These are phyloP conservation scores for Coregonus ussuriensis DNA, from an alignment of 2,797 vertebrate genomes.

Conservation along the genomic window DNA sequence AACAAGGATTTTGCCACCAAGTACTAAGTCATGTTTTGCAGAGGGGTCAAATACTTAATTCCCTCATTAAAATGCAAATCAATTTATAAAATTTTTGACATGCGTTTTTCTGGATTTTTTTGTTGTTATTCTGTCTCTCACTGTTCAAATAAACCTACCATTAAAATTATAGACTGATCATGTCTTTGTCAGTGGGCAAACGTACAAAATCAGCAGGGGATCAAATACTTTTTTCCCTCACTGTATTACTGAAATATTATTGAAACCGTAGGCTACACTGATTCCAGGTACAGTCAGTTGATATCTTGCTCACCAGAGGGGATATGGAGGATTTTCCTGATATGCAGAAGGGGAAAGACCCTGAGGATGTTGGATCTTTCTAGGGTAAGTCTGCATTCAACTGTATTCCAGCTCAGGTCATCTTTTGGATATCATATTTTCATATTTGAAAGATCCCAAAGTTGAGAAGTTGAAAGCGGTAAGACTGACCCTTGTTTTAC, in stretches of 20 bases:
- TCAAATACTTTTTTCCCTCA: no score
- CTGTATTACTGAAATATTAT: not conserved
- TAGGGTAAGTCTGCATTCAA: constrained; percentile 52
- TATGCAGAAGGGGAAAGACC: constrained; percentile 41
- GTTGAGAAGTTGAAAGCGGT: constrained; percentile 84
- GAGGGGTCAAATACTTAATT: no score
- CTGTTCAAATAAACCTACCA: no score
- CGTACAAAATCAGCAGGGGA: no score
- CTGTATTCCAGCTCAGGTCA: not conserved
- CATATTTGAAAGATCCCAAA: constrained; percentile 75
- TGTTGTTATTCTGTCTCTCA: no score
- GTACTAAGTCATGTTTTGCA: no score
- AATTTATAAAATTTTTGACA: no score
- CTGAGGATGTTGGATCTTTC: constrained; percentile 33
- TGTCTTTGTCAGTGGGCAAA: no score
- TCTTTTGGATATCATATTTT: not conserved
- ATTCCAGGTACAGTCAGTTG: constrained; percentile 24
- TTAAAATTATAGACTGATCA: no score
- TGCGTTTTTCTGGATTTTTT: no score
- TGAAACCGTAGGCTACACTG: not conserved
- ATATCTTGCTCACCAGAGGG: constrained; percentile 15
- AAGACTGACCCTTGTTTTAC: constrained; percentile 16
- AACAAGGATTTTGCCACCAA: no score
- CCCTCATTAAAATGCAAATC: no score
- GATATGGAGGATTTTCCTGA: constrained; percentile 61